These are phyloP conservation scores for Lasioglossum leucozonium DNA, from an alignment of 2,888 invertebrate species.

Conservation along the genomic window DNA sequence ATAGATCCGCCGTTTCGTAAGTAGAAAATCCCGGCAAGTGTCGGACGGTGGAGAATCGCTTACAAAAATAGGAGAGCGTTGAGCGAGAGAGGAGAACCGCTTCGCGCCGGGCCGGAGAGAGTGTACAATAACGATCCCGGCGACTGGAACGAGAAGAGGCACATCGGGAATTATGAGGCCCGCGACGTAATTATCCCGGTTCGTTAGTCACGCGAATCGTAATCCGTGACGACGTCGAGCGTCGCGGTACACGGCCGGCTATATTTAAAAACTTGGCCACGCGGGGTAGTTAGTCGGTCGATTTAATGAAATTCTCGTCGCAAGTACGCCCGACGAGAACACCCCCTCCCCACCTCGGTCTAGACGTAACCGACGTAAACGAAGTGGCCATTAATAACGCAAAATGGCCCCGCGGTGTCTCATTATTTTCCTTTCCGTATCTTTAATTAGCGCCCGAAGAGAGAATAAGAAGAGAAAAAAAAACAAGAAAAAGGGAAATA, in stretches of 20 bases:
- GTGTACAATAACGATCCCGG: background rate
- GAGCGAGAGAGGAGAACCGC: background rate
- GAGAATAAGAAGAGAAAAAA: constrained; percentile 10
- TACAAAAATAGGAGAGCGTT: background rate
- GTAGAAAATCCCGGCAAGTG: background rate
- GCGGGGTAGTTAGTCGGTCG: constrained; percentile 74
- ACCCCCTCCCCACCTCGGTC: too few relatives aligned
- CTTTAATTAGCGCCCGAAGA: constrained; percentile 55
- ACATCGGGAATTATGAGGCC: constrained; percentile 26
- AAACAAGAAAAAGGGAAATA: background rate
- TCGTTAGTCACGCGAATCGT: constrained; percentile 40
- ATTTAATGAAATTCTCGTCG: constrained; percentile 77
- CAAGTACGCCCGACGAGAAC: constrained; percentile 60
- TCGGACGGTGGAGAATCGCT: background rate
- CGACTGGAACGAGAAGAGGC: background rate
- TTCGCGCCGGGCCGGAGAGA: background rate
- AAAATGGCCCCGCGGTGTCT: constrained; percentile 67
- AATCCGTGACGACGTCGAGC: constrained; percentile 21
- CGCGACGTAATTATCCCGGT: constrained; percentile 45
- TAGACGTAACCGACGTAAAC: constrained; percentile 68
- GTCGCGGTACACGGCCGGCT: constrained; percentile 13
- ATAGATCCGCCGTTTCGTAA: background rate
- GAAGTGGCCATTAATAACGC: constrained; percentile 76
- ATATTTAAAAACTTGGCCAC: constrained; percentile 76
- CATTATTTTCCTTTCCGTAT: constrained; percentile 69